Conservation (phyloP, 2,888 invertebrate species). For the Heliconius cydno region DNA sequence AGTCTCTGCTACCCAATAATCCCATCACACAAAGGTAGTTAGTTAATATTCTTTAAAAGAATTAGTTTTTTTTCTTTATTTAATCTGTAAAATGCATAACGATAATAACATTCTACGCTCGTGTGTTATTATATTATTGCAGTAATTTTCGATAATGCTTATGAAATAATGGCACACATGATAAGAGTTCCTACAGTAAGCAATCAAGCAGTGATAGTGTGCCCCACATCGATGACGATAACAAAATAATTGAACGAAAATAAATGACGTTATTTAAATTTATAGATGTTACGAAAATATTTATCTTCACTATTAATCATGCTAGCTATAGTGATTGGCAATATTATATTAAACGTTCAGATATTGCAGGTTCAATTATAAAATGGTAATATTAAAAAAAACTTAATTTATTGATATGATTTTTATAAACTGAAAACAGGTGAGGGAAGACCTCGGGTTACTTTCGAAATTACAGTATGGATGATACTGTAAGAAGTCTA, state of each 20-base stretch:
- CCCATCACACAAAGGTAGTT: background rate
- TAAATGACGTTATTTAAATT: constrained; percentile 2
- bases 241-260: constrained; percentile 12
- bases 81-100: background rate
- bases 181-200: constrained; percentile 1
- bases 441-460: too few species aligned
- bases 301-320: background rate
- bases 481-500: too few species aligned
- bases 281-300: constrained; percentile 1
- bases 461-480: too few species aligned
- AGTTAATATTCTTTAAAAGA: too few species aligned
- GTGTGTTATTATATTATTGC: constrained; percentile 2
- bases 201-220: constrained; percentile 7
- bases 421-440: too few species aligned
- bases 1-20: background rate
- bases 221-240: constrained; percentile 12
- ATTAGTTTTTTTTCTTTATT: background rate
- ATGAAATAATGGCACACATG: constrained; percentile 9
- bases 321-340: background rate
- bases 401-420: too few species aligned
- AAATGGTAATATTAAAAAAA: background rate
- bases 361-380: background rate
- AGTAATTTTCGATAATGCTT: background rate
- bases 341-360: background rate
- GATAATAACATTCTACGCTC: background rate